Conservation (phyloP, 2,797 vertebrate genomes). For the Ispidina picta region DNA sequence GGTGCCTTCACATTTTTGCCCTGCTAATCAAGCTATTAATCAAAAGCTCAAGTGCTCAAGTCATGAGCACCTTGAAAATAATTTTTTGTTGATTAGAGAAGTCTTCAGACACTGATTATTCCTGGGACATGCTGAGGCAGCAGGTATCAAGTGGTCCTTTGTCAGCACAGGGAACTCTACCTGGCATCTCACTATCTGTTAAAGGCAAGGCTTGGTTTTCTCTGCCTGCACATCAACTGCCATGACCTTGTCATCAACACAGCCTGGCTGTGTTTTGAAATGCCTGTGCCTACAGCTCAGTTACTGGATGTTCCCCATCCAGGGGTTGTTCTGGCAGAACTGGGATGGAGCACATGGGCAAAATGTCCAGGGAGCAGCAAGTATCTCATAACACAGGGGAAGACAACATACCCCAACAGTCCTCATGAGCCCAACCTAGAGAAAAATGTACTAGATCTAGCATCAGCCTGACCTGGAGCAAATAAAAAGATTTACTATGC, state of each 20-base stretch:
- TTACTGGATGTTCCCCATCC: not conserved
- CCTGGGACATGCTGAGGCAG: not conserved
- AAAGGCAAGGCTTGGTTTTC: not conserved
- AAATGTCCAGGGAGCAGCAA: not conserved
- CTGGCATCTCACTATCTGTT: not conserved
- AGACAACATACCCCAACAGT: not conserved
- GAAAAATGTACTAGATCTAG: not conserved
- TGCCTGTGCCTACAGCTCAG: not conserved
- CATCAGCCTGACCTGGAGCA: not conserved
- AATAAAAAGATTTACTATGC: not conserved
- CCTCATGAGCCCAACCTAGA: not conserved
- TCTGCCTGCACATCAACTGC: not conserved
- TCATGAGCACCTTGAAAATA: not conserved
- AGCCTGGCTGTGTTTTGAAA: not conserved
- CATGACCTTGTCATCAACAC: not conserved
- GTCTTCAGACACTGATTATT: not conserved
- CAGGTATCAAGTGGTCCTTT: not conserved
- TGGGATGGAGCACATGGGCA: fast-evolving
- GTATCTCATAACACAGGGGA: not conserved
- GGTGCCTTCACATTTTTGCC: not conserved
- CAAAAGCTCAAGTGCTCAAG: not conserved
- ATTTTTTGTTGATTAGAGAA: not conserved
- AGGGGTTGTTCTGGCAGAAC: not conserved
- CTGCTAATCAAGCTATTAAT: not conserved
- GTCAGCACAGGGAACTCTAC: not conserved